Percentiles rank a stretch among this genome's conserved stretches.
phyloP scores from a whole-genome alignment of 2,797 vertebrate genomes.

The Anguilla megastoma region DNA sequence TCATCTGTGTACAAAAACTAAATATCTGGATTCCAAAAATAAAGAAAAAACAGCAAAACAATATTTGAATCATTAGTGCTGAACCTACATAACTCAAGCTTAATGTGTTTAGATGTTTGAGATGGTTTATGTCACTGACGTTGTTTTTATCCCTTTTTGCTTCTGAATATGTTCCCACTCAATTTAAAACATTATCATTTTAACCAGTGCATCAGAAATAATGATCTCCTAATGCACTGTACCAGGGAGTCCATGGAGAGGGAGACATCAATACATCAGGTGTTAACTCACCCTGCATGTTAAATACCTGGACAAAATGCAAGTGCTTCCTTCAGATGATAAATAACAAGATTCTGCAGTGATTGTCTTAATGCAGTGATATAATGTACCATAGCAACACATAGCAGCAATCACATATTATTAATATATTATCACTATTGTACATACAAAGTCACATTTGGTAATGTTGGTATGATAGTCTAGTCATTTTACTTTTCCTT shows the following conservation, averaged over 20 bases:
- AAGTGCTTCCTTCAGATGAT: neutral
- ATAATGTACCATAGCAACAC: neutral
- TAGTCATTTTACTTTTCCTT: neutral
- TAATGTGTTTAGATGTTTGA: neutral
- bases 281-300: neutral
- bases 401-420: neutral
- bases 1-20: neutral
- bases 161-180: neutral
- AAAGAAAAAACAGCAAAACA: neutral
- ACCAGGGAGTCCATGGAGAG: slow-evolving; percentile 44
- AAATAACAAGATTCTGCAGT: neutral
- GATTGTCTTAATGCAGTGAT: neutral
- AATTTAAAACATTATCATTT: slow-evolving; percentile 41
- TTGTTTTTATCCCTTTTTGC: neutral
- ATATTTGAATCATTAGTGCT: neutral
- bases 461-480: neutral
- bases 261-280: slow-evolving; percentile 44
- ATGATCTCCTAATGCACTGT: slow-evolving; percentile 47
- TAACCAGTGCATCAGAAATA: slow-evolving; percentile 50
- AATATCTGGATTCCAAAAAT: neutral
- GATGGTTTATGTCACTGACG: neutral
- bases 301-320: slow-evolving; percentile 10
- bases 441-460: neutral
- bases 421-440: neutral
- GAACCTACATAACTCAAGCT: neutral